Percentiles rank a stretch among this genome's conserved stretches.
These are phyloP conservation scores for Darevskia nairensis DNA, from an alignment of 2,797 vertebrate species.

Conservation along the genomic window DNA sequence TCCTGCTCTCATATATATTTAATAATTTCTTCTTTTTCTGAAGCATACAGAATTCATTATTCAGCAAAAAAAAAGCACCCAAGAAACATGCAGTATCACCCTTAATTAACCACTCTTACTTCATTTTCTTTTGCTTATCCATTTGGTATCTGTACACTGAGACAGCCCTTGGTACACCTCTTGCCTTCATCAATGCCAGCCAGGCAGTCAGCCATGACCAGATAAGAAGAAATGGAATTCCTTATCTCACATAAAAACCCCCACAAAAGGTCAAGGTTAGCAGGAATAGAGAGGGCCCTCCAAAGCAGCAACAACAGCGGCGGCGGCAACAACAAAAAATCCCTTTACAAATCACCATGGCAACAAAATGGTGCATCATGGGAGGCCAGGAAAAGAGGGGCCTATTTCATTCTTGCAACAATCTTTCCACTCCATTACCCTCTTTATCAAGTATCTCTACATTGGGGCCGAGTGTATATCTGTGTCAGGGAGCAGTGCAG, in stretches of 20 bases:
- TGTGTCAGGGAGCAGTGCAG: constrained; percentile 65
- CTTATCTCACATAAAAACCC: constrained; percentile 73
- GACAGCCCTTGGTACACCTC: constrained; percentile 63
- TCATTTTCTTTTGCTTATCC: constrained; percentile 75
- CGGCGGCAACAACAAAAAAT: constrained; percentile 48
- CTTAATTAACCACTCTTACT: constrained; percentile 79
- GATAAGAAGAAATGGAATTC: constrained; percentile 84
- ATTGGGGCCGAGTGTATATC: constrained; percentile 69
- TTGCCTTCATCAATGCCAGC: constrained; percentile 68
- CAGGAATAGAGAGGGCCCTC: constrained; percentile 76
- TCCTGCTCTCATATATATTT: constrained; percentile 64
- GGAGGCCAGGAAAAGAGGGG: constrained; percentile 73
- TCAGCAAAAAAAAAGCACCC: constrained; percentile 76
- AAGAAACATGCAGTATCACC: constrained; percentile 67
- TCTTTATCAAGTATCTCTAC: constrained; percentile 82
- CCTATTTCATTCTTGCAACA: constrained; percentile 74
- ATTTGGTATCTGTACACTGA: constrained; percentile 67
- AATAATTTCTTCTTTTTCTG: constrained; percentile 74
- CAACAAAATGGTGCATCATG: constrained; percentile 78
- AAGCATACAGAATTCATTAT: constrained; percentile 77
- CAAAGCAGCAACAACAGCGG: constrained; percentile 68
- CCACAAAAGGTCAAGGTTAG: constrained; percentile 82
- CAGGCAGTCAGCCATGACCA: constrained; percentile 73
- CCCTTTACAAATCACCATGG: constrained; percentile 78
- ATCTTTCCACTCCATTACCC: constrained; percentile 83